Evolutionary conservation across 2,888 invertebrate genomes (phyloP), one percentile per base, ranked within the genome.

Genomic region (Amiota communis): DNA sequence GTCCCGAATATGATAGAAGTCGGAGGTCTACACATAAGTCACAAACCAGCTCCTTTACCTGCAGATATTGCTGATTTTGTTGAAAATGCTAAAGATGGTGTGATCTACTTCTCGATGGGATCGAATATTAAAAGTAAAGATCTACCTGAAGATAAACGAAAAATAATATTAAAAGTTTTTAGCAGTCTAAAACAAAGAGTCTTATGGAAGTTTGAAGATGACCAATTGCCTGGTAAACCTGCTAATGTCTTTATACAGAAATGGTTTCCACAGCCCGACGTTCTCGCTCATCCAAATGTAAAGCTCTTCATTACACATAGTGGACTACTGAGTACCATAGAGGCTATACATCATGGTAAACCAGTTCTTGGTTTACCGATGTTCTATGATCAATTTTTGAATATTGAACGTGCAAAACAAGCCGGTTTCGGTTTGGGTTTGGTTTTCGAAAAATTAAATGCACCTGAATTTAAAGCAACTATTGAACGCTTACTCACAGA

Each of bases 281-380:
- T 90, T 8, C 73, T 89, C 23, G 89, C 89, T n/a, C 91, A 92
- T 81, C 87, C 89, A 0, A 90, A 91, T 36, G 88, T 91, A 0
- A 88, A 88, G 47, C 84, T 91, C 0, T 91, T 92, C 72, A 90
- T 92, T 61, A 91, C 91, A 0, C 92, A 92, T 79, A 91, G 91
- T 0, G 92, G 92, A 0, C 86, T 91, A 13, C 85, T 91, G 20
- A 90, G 91, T 67, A 87, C 90, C 4, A 89, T 89, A 20, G 92
- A 91, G 78, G 88, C 91, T 0, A 82, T 90, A 1, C 87, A 88
- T 79, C 87, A 88, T 73, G 91, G 87, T 2, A 89, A 90, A 4
- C 90, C 91, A 0, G 79, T 91, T 4, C 74, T 91, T 11, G 91
- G 90, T 0, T 77, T 91, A 49, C 90, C 90, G 0, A 78, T 89